These are phyloP conservation scores for Nannobrachium achirus DNA, from an alignment of 2,113 vertebrate genomes.

Conservation along the genomic window DNA sequence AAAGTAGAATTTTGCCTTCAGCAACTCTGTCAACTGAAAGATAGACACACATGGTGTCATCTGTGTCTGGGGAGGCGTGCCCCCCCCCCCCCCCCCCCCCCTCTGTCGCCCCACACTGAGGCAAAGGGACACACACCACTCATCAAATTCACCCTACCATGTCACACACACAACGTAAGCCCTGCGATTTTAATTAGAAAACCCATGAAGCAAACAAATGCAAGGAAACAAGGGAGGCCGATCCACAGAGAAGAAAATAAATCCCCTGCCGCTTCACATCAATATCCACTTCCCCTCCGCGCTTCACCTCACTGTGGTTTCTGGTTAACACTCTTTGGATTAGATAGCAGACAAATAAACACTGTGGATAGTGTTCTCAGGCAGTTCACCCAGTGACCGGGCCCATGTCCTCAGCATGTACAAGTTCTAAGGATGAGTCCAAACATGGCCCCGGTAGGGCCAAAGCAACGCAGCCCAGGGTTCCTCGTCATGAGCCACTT, in stretches of 20 bases:
- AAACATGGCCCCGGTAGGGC: slow-evolving; percentile 38
- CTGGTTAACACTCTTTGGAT: slow-evolving; percentile 65
- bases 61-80: slow-evolving; percentile 10
- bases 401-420: slow-evolving; percentile 44
- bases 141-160: slow-evolving; percentile 31
- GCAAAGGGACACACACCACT: slow-evolving; percentile 29
- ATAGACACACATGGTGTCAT: slow-evolving; percentile 21
- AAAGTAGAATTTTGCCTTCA: no score
- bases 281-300: slow-evolving; percentile 57
- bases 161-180: slow-evolving; percentile 51
- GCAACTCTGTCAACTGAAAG: slow-evolving; percentile 4
- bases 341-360: slow-evolving; percentile 73
- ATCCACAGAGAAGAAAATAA: slow-evolving; percentile 63
- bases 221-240: slow-evolving; percentile 58
- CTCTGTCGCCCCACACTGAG: slow-evolving; percentile 23
- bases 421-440: slow-evolving; percentile 49
- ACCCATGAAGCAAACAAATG: slow-evolving; percentile 68
- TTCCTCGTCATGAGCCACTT: slow-evolving; percentile 23
- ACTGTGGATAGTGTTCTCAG: slow-evolving; percentile 43
- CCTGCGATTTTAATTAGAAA: slow-evolving; percentile 68
- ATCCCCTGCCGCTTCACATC: slow-evolving; percentile 58
- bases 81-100: neutral
- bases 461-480: slow-evolving; percentile 13
- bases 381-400: slow-evolving; percentile 49
- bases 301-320: slow-evolving; percentile 70